Base-by-base conservation (phyloP, 2,797 vertebrate species). In the Sphenodon punctatus region DNA sequence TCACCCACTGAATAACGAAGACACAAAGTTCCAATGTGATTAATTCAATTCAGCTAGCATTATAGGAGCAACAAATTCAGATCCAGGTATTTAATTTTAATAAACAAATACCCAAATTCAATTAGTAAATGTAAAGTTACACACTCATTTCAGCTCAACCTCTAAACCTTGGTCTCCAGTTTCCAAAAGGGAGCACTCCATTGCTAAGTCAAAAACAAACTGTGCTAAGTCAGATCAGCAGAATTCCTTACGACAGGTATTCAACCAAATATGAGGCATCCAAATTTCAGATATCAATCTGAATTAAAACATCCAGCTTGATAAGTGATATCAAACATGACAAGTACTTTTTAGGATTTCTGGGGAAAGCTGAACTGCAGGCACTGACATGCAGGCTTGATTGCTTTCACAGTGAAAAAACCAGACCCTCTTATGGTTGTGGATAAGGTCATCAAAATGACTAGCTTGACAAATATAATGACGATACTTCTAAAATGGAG, bases 201-300 rank as follows among this genome's bases (percentile, higher is more conserved):
- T 25, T 83, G 65, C 85, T 61, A 27, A 68, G 65, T 73, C 67
- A n/a, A 77, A 87, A 84, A 66, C 70, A 75, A 84, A 85, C 38
- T 55, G 5, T 22, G 65, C 3, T 51, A 65, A 85, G 9, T 14
- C 8, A 61, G 34, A 39, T 51, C 56, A 5, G 20, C 56, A 53
- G 56, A 43, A 74, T 78, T 72, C 71, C 73, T 39, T 10, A 5
- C 1, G 14, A 65, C 15, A 11, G 20, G 15, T 58, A 66, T 59
- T 89, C 67, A 19, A 14, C 19, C 42, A 68, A 81, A 82, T 65
- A 73, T 36, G 36, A 88, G 46, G 48, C 43, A 42, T 67, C 23
- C 4, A 72, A 73, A 88, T 87, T 73, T 61, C 39, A 22, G 13
- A 75, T 64, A 41, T 58, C 32, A 30, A 65, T 61, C 8, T 63